Evolutionary conservation across 2,888 invertebrate species (phyloP), one percentile per base, ranked within the genome.

Genomic region (Calliopum simillimum): DNA sequence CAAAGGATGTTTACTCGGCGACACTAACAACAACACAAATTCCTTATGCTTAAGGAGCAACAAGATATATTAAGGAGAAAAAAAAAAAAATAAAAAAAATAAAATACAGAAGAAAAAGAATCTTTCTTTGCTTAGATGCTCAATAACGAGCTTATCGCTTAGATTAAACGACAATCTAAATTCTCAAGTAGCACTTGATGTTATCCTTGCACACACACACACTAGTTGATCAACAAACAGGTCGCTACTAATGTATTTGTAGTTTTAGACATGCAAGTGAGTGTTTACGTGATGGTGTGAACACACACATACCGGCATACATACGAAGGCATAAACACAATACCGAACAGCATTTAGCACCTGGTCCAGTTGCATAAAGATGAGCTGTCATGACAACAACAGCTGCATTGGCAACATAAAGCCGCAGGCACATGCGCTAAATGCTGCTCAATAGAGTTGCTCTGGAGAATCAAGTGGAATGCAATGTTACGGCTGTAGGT

Each of bases 81-180:
- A 16, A 14, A 58, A 19, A 43, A 59, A 6, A 33, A 41, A n/a
- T n/a, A 41, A 1, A 59, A 59, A 16, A 33, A 33, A 4, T 4
- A 33, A 33, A 33, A 58, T 16, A 11, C 8, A 6, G 33, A 33
- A 33, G 33, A 33, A 11, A 16, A 16, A 59, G 41, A 16, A 59
- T 41, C 41, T 61, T 44, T 46, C 13, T 61, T 61, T 46, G 61
- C 61, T 61, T 61, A 46, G 61, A 61, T 61, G 61, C 61, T 61
- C 61, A 61, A 61, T 61, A 59, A 46, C 61, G 61, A 61, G 61
- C 61, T 61, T 61, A 61, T 61, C 61, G 21, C 61, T 46, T 61
- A 46, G 46, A 61, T 61, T 44, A 46, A 61, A 46, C 44, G 61
- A 46, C 61, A 23, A 61, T 61, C 46, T 61, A 61, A 61, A 61